Base-by-base conservation (phyloP, 1,140 invertebrate species). In the Lethrus apterus region DNA sequence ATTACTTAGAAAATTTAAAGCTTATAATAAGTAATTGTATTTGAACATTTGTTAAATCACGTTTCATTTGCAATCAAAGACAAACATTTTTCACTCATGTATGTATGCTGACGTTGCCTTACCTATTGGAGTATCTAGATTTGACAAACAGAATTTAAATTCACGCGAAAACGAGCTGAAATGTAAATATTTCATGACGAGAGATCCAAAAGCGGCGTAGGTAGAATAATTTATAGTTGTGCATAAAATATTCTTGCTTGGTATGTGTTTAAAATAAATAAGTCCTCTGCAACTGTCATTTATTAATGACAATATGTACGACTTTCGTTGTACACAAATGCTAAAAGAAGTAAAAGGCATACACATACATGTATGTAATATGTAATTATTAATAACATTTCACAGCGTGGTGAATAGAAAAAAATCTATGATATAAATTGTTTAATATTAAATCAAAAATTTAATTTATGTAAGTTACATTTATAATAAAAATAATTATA, bases 71-170 rank as follows among this genome's bases (percentile, higher is more conserved):
- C 17, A 14, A 34, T 18, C 10, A 14, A 10, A 10, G 19, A 34
- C 32, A 34, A 34, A 34, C 19, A 34, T 14, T 14, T 34, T 14
- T 34, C 32, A 34, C 19, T 34, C 15, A 34, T 18, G 32, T 34
- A 14, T 34, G 19, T 34, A 34, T 14, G 32, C 17, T 34, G 19
- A 34, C 14, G 32, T 34, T 18, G 19, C 32, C 19, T 31, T 14
- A 8, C 32, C 32, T 18, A 34, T 26, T 33, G 10, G 31, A 42
- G 40, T 42, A 32, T 43, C 47, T 48, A 43, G 50, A 44, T 52
- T 52, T 52, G 50, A 52, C 50, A 52, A 52, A 48, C 50, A 52
- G 46, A 52, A 52, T 52, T 52, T 52, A 45, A 52, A 48, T 52
- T 48, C 46, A 32, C 41, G 34, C 50, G 41, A 40, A 35, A 48